Base-by-base conservation (phyloP, 2,888 invertebrate genomes). In the Polymixis flavicincta region DNA sequence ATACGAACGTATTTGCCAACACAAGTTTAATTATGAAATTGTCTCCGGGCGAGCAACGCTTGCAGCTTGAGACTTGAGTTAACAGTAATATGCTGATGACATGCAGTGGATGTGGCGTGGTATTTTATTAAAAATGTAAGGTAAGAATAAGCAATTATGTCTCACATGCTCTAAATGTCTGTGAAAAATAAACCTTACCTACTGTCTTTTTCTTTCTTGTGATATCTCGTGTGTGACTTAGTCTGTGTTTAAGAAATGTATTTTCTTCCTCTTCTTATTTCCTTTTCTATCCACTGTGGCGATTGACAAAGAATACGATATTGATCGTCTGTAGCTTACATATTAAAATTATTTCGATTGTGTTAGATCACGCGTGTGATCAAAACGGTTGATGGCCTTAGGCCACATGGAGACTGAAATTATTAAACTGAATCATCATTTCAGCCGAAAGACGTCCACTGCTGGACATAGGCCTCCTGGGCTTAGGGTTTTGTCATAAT, bases 1-100 rank as follows among this genome's bases (percentile, higher is more conserved):
- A 60, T 66, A 59, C 42, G 57, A 50, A 60, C 59, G 63, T 82
- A 64, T 78, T 73, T 74, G 59, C 71, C 50, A 54, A 73, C 73
- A 76, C 64, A 78, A 86, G 72, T 85, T 83, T 87, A 85, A 87
- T 87, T 83, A 85, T 76, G 76, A 85, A 78, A 80, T 85, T 80
- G 74, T 85, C 76, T 87, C 64, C 67, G 66, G 63, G 78, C 63
- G 77, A 71, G 64, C 57, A 74, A 70, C 68, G 72, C 57, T 68
- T 64, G 76, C 69, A 79, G 63, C 72, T 82, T 74, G 75, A 68
- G 50, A 72, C 67, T 81, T 61, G 59, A 69, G 76, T 77, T 74
- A 73, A 69, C 50, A 59, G 70, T 68, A 37, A 71, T 57, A 74
- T 83, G 57, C n/a, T 76, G 55, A 42, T 52, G 60, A 54, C 64